Percentiles rank a stretch among this genome's conserved stretches.
These are phyloP conservation scores for Drosophila prolongata DNA, from an alignment of 2,888 invertebrate genomes.

Conservation along the genomic window DNA sequence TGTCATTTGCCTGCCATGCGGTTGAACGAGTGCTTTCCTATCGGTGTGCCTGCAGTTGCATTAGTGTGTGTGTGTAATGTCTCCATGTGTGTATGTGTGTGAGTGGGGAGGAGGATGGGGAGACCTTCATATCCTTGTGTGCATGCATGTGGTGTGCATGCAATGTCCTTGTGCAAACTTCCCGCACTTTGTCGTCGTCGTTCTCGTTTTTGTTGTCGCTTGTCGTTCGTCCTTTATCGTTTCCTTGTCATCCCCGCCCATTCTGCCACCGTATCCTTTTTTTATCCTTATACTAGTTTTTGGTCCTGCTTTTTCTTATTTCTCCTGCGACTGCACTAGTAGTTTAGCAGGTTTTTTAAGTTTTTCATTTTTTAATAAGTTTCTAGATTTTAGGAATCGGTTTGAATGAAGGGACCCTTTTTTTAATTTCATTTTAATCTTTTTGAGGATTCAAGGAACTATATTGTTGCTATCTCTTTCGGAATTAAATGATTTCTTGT, in stretches of 20 bases:
- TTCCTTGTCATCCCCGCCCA: conserved; percentile 49
- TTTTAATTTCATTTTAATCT: not conserved
- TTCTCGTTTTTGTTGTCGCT: conserved; percentile 45
- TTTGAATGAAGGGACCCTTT: not conserved
- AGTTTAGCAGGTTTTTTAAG: conserved; percentile 39
- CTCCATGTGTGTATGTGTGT: conserved; percentile 15
- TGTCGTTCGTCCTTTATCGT: conserved; percentile 49
- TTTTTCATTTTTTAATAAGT: conserved; percentile 49
- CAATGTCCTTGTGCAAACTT: conserved; percentile 81
- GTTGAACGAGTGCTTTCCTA: conserved; percentile 34
- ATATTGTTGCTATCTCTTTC: too few species aligned
- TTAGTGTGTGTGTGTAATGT: conserved; percentile 26
- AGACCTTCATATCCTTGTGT: conserved; percentile 72
- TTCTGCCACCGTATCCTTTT: conserved; percentile 5
- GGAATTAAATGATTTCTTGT: too few species aligned
- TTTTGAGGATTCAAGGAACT: too few species aligned
- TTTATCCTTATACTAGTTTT: conserved; percentile 4
- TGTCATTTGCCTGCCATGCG: conserved; percentile 57
- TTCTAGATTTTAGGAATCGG: not conserved
- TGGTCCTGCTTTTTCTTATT: conserved; percentile 7
- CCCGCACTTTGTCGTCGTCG: conserved; percentile 68
- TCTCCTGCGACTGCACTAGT: conserved; percentile 29
- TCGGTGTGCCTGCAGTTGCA: conserved; percentile 19
- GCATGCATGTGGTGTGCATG: conserved; percentile 78
- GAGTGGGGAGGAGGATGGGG: conserved; percentile 31